Conservation (phyloP, 2,888 invertebrate genomes). For the Daptonema setosum region DNA sequence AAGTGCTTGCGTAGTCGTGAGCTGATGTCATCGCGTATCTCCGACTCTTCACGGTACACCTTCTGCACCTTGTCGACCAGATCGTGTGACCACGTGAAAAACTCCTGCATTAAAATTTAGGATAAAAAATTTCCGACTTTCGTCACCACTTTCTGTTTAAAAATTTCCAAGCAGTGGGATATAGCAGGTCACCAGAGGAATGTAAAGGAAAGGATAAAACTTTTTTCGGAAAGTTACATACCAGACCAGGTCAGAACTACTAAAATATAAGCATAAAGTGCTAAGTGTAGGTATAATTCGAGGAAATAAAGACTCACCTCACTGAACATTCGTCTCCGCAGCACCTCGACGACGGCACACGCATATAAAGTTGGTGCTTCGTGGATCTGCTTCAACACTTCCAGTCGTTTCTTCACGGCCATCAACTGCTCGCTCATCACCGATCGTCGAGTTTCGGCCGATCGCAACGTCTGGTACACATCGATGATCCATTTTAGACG, state of each 20-base stretch:
- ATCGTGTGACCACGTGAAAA: neutral
- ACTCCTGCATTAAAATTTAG: too few species aligned
- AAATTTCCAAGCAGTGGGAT: too few species aligned
- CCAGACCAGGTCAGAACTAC: too few species aligned
- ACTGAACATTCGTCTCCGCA: conserved; percentile 4
- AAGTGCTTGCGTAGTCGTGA: conserved; percentile 5
- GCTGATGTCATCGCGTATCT: conserved; percentile 1
- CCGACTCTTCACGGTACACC: conserved; percentile 4
- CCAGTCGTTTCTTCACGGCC: conserved; percentile 1
- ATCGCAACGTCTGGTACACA: neutral
- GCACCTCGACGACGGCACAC: neutral
- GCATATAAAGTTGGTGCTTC: conserved; percentile 7
- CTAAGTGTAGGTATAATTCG: too few species aligned
- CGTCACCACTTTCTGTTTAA: too few species aligned
- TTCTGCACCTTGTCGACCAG: conserved; percentile 1
- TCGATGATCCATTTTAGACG: neutral
- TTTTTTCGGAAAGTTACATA: too few species aligned
- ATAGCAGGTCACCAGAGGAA: too few species aligned
- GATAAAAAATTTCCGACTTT: too few species aligned
- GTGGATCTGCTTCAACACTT: conserved; percentile 7
- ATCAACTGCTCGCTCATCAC: conserved; percentile 1
- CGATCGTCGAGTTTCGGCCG: neutral
- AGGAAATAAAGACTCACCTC: too few species aligned
- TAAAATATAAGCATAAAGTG: too few species aligned
- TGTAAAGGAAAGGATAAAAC: too few species aligned